A percentile compares a stretch with the other conserved stretches of the same genome.
Conservation (phyloP, 1,140 invertebrate genomes). For the Drosophila repleta region DNA sequence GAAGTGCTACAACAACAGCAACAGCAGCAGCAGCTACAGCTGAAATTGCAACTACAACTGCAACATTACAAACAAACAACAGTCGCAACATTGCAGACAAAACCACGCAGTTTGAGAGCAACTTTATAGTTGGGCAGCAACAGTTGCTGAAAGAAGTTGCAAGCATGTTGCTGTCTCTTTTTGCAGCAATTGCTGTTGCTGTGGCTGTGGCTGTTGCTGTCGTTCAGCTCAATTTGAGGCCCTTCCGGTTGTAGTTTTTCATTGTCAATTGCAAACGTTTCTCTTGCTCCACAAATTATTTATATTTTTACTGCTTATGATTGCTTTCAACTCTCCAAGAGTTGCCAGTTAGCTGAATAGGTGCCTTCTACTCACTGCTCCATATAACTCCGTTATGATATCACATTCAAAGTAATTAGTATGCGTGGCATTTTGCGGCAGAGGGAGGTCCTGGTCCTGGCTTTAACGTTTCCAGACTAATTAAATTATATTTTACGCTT, state of each 20-base stretch:
- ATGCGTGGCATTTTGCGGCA: slow-evolving; percentile 37
- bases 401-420: slow-evolving; percentile 55
- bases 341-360: background rate
- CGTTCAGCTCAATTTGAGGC: slow-evolving; percentile 1
- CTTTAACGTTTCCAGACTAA: slow-evolving; percentile 59
- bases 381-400: slow-evolving; percentile 16
- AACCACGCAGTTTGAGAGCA: slow-evolving; percentile 42
- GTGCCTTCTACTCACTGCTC: background rate
- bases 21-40: slow-evolving; percentile 16
- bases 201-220: background rate
- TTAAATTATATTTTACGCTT: slow-evolving; percentile 68
- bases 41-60: slow-evolving; percentile 23
- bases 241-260: slow-evolving; percentile 22
- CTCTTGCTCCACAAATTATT: background rate
- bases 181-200: no score
- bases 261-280: background rate
- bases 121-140: slow-evolving; percentile 22
- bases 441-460: background rate
- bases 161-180: background rate
- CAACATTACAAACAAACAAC: slow-evolving; percentile 20
- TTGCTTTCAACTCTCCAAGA: background rate
- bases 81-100: slow-evolving; percentile 28
- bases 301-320: background rate
- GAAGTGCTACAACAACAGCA: slow-evolving; percentile 65
- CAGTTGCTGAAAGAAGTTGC: background rate